Evolutionary conservation across 2,113 vertebrate genomes (phyloP).

Genomic region (Orthonyx spaldingii): DNA sequence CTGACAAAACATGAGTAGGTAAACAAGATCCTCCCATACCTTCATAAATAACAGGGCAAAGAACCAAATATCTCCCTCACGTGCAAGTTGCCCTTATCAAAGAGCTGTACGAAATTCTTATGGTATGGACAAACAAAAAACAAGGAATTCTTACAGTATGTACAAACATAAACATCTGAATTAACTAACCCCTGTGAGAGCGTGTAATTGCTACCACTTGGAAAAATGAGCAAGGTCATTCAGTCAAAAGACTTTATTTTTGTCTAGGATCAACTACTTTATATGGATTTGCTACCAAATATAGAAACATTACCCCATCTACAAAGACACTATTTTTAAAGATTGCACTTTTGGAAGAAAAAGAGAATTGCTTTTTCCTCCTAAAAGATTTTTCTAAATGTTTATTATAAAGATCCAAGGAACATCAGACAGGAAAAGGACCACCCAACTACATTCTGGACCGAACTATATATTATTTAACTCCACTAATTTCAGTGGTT

Average conservation of each 20-base stretch:
- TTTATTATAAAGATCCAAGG: not conserved
- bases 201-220: not conserved
- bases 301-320: not conserved
- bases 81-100: not conserved
- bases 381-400: not conserved
- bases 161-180: not conserved
- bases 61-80: not conserved
- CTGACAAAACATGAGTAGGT: not conserved
- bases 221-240: constrained; percentile 41
- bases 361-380: not conserved
- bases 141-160: not conserved
- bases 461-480: not conserved
- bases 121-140: not conserved
- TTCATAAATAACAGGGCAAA: constrained; percentile 7
- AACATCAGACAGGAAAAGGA: not conserved
- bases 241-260: constrained; percentile 36
- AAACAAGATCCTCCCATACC: constrained; percentile 9
- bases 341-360: not conserved
- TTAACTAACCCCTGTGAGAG: not conserved
- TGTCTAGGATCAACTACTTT: constrained; percentile 38
- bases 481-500: not conserved
- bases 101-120: not conserved
- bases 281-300: constrained; percentile 14
- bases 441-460: not conserved
- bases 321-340: not conserved